Evolutionary conservation across 2,113 vertebrate species (phyloP).

Genomic region (Fulmarus glacialis): DNA sequence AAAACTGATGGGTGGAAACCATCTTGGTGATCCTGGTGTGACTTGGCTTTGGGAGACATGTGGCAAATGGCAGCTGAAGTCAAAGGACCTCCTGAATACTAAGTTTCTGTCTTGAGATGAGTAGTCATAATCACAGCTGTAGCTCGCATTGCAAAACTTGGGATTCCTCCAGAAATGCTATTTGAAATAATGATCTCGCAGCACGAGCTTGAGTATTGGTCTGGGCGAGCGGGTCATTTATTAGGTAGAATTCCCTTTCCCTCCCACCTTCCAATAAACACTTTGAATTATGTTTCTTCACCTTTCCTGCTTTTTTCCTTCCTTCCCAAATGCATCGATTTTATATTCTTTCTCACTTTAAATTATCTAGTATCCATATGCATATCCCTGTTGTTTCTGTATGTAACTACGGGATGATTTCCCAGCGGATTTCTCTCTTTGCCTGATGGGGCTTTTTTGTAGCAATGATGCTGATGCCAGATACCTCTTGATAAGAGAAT

Average conservation of each 20-base stretch:
- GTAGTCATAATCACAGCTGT: neutral
- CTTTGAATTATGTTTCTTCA: neutral
- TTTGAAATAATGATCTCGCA: neutral
- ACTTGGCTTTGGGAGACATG: neutral
- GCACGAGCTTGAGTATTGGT: neutral
- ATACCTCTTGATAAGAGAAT: neutral
- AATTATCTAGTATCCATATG: neutral
- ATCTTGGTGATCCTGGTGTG: neutral
- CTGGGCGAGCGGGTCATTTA: neutral
- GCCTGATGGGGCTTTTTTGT: neutral
- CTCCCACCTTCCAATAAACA: neutral
- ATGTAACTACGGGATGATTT: neutral
- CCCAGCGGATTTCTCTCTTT: neutral
- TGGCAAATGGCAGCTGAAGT: neutral
- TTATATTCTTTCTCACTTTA: neutral
- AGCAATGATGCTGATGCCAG: neutral
- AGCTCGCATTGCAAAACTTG: neutral
- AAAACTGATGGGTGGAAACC: neutral
- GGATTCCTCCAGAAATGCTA: neutral
- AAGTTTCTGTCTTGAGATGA: neutral
- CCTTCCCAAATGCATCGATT: neutral
- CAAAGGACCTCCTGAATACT: neutral
- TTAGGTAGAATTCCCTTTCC: neutral
- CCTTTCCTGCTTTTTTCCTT: neutral
- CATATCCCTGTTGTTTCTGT: neutral